Conservation (phyloP, 53 echinoderm and acorn worm genomes). For the Henricia sp. region DNA sequence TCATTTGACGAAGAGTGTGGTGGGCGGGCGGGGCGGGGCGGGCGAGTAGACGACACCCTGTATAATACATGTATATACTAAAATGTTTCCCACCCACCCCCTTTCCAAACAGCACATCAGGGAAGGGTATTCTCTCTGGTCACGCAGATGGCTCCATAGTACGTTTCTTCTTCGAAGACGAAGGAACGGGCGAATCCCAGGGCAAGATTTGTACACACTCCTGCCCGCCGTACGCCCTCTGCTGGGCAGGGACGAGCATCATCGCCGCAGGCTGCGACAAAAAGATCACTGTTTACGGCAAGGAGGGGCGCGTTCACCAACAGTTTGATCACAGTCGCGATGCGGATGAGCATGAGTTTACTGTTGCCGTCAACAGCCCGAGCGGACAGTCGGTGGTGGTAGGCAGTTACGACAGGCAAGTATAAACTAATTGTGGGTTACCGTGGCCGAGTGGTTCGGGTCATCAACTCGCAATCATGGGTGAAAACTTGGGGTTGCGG, state of each 20-base stretch:
- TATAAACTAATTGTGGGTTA: too few relatives aligned
- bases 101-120: slow-evolving; percentile 72
- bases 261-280: slow-evolving; percentile 97
- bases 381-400: slow-evolving; percentile 97
- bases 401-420: slow-evolving; percentile 96
- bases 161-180: slow-evolving; percentile 98
- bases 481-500: too few relatives aligned
- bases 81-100: too few relatives aligned
- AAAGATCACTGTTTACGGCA: slow-evolving; percentile 83
- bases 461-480: too few relatives aligned
- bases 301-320: slow-evolving; percentile 85
- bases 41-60: too few relatives aligned
- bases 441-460: too few relatives aligned
- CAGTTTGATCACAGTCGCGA: slow-evolving; percentile 98
- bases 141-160: slow-evolving; percentile 97
- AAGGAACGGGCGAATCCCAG: slow-evolving; percentile 95
- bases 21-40: too few relatives aligned
- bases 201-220: slow-evolving; percentile 91
- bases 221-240: slow-evolving; percentile 92
- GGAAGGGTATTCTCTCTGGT: slow-evolving; percentile 95
- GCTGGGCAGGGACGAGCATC: slow-evolving; percentile 95
- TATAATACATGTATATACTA: too few relatives aligned
- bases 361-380: slow-evolving; percentile 95
- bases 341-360: slow-evolving; percentile 96
- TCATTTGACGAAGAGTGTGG: too few relatives aligned